Evolutionary conservation across 2,113 vertebrate genomes (phyloP).

Genomic region (Microtus oregoni): DNA sequence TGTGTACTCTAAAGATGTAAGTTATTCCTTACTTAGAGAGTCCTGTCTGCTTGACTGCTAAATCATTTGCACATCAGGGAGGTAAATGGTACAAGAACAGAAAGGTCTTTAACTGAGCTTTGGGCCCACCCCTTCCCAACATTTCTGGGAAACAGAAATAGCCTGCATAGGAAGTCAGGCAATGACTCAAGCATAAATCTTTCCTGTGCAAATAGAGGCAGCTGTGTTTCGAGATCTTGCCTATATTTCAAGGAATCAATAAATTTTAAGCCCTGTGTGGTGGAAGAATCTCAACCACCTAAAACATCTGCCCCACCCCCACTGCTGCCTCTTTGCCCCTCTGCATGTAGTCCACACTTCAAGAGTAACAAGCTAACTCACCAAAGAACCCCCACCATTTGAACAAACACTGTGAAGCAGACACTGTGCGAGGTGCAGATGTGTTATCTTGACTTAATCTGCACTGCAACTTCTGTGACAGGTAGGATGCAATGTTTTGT

Average conservation of each 20-base stretch:
- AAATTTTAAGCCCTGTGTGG: background rate
- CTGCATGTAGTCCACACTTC: background rate
- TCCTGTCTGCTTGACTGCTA: slow-evolving; percentile 9
- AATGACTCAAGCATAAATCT: background rate
- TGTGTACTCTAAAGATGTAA: background rate
- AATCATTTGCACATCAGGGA: background rate
- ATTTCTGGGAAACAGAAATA: slow-evolving; percentile 65
- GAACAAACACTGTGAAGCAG: background rate
- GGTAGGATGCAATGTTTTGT: background rate
- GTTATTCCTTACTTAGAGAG: background rate
- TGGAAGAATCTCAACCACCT: background rate
- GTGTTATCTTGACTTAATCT: slow-evolving; percentile 6
- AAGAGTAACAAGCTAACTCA: slow-evolving; percentile 1
- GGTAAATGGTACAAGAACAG: background rate
- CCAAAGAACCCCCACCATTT: background rate
- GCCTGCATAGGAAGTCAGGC: slow-evolving; percentile 21
- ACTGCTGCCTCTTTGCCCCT: background rate
- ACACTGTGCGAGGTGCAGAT: background rate
- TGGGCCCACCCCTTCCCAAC: background rate
- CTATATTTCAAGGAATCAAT: slow-evolving; percentile 55
- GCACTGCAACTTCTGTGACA: background rate
- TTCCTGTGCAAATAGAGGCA: slow-evolving; percentile 35
- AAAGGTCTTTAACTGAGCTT: slow-evolving; percentile 23
- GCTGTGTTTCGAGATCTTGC: slow-evolving; percentile 52
- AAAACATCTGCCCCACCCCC: background rate